Evolutionary conservation across 23 tunicate species (phyloP).

Genomic region (Oikopleura albicans): DNA sequence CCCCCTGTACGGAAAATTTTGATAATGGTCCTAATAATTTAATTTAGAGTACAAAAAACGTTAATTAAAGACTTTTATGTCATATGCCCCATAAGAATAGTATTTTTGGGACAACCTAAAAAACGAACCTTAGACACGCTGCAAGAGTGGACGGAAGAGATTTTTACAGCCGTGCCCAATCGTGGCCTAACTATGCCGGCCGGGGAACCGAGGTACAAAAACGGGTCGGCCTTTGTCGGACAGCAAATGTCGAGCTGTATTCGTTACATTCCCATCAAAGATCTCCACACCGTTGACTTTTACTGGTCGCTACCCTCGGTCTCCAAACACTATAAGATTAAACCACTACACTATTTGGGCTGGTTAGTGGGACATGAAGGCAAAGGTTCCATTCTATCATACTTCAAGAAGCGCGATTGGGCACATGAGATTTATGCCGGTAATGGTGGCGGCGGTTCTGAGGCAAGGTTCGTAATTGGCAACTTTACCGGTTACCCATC

Average conservation of each 20-base stretch:
- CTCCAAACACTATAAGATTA: slow-evolving; percentile 27
- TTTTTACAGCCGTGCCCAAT: slow-evolving; percentile 33
- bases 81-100: too few species aligned
- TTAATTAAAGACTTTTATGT: too few species aligned
- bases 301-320: slow-evolving; percentile 50
- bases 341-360: slow-evolving; percentile 42
- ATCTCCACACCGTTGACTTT: slow-evolving; percentile 38
- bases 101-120: too few species aligned
- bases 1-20: too few species aligned
- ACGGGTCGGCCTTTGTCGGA: neutral
- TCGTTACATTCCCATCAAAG: slow-evolving; percentile 29
- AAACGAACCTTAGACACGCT: slow-evolving; percentile 42
- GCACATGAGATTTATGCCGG: slow-evolving; percentile 37
- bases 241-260: neutral
- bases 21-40: too few species aligned
- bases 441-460: slow-evolving; percentile 26
- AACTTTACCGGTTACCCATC: too few species aligned
- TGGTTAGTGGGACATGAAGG: slow-evolving; percentile 80
- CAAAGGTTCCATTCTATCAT: slow-evolving; percentile 5
- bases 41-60: too few species aligned
- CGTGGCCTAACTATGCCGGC: neutral
- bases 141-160: slow-evolving; percentile 35
- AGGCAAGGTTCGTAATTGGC: too few species aligned
- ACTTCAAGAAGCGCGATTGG: neutral
- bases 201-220: neutral